Evolutionary conservation across 2,113 vertebrate genomes (phyloP).

Genomic region (Cyanoliseus patagonus): DNA sequence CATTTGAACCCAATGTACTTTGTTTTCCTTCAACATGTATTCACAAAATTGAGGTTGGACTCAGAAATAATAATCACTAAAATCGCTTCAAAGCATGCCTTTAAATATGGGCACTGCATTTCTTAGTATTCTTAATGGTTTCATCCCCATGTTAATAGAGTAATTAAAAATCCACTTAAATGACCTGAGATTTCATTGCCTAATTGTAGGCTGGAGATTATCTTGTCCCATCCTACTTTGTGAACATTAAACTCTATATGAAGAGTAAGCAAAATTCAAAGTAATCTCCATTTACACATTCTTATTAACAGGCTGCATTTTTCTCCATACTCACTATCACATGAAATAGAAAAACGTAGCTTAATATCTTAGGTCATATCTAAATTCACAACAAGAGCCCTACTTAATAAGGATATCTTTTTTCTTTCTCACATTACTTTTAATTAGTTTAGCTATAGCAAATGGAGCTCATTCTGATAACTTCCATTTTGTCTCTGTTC

Average conservation of each 20-base stretch:
- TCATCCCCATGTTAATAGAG: neutral
- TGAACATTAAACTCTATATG: neutral
- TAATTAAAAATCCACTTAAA: neutral
- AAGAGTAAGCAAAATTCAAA: neutral
- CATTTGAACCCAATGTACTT: neutral
- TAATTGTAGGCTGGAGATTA: neutral
- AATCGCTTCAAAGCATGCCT: neutral
- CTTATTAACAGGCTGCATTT: neutral
- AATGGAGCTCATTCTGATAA: neutral
- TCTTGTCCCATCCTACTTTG: neutral
- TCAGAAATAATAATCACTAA: neutral
- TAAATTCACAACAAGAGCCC: neutral
- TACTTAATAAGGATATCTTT: neutral
- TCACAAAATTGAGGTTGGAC: neutral
- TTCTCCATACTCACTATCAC: neutral
- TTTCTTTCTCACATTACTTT: neutral
- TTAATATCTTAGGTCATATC: neutral
- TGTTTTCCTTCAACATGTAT: neutral
- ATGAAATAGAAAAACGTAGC: accelerated
- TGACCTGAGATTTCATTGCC: neutral
- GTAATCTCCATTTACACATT: neutral
- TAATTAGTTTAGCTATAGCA: neutral
- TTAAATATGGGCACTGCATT: neutral
- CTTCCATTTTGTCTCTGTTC: neutral
- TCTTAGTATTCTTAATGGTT: neutral